Evolutionary conservation across 2,797 vertebrate species (phyloP).

Genomic region (Lacerta bilineata): DNA sequence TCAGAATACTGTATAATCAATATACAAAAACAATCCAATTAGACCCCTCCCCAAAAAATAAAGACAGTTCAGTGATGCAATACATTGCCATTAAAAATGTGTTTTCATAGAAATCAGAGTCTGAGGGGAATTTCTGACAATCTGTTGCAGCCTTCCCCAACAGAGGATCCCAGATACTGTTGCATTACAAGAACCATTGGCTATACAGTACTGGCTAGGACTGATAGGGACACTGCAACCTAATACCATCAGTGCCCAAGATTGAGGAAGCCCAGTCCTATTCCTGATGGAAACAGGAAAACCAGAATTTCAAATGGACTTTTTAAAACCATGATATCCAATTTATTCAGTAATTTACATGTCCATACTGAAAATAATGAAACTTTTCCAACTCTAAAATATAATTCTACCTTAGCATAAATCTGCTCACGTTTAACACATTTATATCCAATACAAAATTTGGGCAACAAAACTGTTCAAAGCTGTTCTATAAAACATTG

Average conservation of each 20-base stretch:
- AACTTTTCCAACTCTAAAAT: neutral
- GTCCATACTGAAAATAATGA: neutral
- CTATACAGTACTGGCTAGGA: no score
- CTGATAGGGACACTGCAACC: no score
- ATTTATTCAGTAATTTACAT: neutral
- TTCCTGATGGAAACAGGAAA: no score
- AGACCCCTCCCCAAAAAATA: neutral
- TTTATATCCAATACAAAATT: neutral
- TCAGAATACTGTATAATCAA: neutral
- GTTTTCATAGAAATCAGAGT: no score
- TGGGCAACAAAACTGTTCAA: neutral
- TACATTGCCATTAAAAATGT: no score
- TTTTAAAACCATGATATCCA: neutral
- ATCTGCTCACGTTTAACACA: neutral
- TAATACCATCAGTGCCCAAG: no score
- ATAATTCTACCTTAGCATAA: neutral
- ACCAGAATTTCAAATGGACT: neutral
- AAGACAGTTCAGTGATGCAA: neutral
- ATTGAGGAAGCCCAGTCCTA: no score
- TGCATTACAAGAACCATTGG: no score
- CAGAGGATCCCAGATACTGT: no score
- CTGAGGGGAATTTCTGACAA: no score
- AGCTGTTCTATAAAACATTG: neutral
- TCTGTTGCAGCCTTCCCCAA: no score
- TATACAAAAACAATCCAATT: neutral